A percentile compares a stretch with the other conserved stretches of the same genome.
phyloP scores from a whole-genome alignment of 1,140 invertebrate species.

The Saccostrea echinata region DNA sequence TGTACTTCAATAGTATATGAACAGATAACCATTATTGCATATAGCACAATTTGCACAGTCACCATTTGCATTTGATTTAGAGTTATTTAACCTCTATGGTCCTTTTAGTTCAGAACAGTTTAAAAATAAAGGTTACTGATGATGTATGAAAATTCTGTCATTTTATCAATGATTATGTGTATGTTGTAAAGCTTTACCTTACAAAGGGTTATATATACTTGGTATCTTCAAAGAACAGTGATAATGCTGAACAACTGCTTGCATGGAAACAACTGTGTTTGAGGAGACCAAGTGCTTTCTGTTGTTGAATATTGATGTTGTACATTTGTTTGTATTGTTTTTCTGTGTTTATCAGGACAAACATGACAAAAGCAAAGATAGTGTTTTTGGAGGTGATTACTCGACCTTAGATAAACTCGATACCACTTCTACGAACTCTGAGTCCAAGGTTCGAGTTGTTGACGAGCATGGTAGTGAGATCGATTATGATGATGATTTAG shows the following conservation, averaged over 20 bases:
- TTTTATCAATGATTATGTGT: not conserved
- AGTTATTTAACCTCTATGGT: not conserved
- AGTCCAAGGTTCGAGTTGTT: conserved; percentile 60
- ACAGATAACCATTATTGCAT: too few species aligned
- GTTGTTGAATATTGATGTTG: not conserved
- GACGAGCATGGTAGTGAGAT: conserved; percentile 71
- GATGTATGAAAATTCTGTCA: not conserved
- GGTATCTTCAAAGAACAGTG: not conserved
- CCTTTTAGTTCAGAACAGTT: not conserved
- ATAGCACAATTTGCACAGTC: not conserved
- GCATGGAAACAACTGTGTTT: not conserved
- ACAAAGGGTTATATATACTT: not conserved
- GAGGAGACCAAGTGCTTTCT: not conserved
- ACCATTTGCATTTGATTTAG: not conserved
- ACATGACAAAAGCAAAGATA: conserved; percentile 66
- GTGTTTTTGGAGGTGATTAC: conserved; percentile 67
- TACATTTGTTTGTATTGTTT: conserved; percentile 35
- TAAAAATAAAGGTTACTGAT: not conserved
- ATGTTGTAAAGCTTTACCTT: not conserved
- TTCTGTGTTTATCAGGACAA: conserved; percentile 56
- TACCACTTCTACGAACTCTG: conserved; percentile 49
- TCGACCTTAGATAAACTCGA: conserved; percentile 68
- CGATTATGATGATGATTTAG: conserved; percentile 72
- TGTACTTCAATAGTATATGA: not conserved
- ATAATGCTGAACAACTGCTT: not conserved